phyloP scores from a whole-genome alignment of 2,113 vertebrate genomes.

The Morone saxatilis region DNA sequence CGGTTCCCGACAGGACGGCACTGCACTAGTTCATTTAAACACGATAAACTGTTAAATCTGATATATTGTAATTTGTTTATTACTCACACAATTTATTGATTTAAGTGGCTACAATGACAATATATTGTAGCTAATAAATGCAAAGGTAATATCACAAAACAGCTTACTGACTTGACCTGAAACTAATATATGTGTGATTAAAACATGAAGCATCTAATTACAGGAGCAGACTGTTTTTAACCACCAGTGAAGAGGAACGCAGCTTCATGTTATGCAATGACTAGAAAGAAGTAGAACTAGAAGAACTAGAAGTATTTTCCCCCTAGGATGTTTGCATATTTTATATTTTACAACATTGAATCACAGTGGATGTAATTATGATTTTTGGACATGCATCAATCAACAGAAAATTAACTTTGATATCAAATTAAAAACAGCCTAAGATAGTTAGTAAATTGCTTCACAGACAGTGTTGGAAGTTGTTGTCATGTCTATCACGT shows the following conservation, averaged over 20 bases:
- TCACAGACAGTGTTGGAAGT: neutral
- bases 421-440: neutral
- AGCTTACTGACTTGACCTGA: conserved; percentile 6
- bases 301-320: neutral
- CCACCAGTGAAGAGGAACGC: neutral
- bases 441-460: conserved; percentile 9
- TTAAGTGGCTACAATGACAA: neutral
- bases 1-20: no score
- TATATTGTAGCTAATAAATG: neutral
- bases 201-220: conserved; percentile 5
- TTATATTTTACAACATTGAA: neutral
- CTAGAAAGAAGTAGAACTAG: neutral
- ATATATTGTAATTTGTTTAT: neutral
- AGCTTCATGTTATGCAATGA: neutral
- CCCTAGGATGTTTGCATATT: neutral
- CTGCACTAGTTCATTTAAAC: neutral
- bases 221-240: neutral
- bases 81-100: neutral
- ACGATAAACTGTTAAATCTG: neutral
- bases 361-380: neutral
- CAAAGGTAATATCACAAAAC: neutral
- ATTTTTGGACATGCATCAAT: neutral
- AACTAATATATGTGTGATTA: conserved; percentile 3
- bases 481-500: conserved; percentile 36
- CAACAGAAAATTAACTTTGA: neutral